Base-by-base conservation (phyloP, 2,113 vertebrate species). In the Benitochromis conjunctus region DNA sequence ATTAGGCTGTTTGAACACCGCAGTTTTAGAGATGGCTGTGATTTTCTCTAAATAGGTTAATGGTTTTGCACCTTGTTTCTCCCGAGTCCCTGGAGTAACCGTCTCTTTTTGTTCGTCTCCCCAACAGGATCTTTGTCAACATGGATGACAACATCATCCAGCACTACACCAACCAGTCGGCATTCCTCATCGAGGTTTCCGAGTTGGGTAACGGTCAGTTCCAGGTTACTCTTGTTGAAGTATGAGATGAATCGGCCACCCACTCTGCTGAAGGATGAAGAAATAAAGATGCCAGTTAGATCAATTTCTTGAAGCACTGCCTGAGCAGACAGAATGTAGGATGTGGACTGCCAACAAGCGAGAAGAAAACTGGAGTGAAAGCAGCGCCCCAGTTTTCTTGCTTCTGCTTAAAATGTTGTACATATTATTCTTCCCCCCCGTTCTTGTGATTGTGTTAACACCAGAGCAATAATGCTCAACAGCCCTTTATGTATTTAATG, bases 131-230 rank as follows among this genome's bases (percentile, higher is more conserved):
- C 88, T 95, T 97, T 36, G 97, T 99, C 86, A 98, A 99, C 95
- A 99, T 99, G 98, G 99, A 99, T 74, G 97, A 99, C 95, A 99
- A 98, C 96, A 99, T 99, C 89, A 96, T 99, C 5, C 97, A 98
- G 94, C 99, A 99, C 92, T 99, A 99, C 92, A 99, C 97, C 96
- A 99, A 99, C 95, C 98, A 99, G 16, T 96, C 97, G 0, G 98
- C 99, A 87, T 99, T 99, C 88, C 97, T 98, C 57, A 96, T 99
- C 38, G 98, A 99, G 87, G 84, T 98, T 91, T 96, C 96, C 0
- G 98, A 99, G 85, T 81, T 94, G 4, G 95, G 95, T 16, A 7
- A 55, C 8, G 97, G 97, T 71, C 97, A 97, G 91, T 96, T 98
- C 92, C 98, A 99, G 94, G 89, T 99, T 92, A 98, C 97, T 57